Evolutionary conservation across 2,113 vertebrate species (phyloP).

Genomic region (Cyphomyrus plagiostoma): DNA sequence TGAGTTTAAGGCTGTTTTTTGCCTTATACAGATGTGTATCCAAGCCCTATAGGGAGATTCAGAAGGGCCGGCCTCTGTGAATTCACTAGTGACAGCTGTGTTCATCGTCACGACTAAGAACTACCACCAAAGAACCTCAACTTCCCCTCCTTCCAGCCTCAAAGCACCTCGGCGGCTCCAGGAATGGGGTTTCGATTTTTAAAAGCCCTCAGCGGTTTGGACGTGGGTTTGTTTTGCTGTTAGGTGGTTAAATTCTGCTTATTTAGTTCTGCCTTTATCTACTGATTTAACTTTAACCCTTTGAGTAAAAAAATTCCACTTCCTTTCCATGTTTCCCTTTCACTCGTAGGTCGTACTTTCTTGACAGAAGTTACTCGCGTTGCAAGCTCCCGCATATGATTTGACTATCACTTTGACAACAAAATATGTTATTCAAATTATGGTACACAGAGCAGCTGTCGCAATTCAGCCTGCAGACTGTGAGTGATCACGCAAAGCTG

Average conservation of each 20-base stretch:
- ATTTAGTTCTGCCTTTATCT: constrained; percentile 1
- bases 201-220: neutral
- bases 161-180: neutral
- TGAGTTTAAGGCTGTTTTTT: neutral
- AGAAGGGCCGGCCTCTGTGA: neutral
- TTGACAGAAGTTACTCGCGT: neutral
- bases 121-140: neutral
- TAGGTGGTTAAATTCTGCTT: constrained; percentile 30
- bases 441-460: neutral
- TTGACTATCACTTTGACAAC: neutral
- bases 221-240: constrained; percentile 22
- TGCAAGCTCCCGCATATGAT: neutral
- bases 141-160: neutral
- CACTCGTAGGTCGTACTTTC: neutral
- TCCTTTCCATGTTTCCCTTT: neutral
- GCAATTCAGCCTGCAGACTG: neutral
- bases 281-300: constrained; percentile 26
- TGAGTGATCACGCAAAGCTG: neutral
- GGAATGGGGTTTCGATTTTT: neutral
- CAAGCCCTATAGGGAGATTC: neutral
- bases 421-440: neutral
- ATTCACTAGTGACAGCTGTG: neutral
- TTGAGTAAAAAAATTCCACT: constrained; percentile 24
- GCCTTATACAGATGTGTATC: neutral
- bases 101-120: neutral